These are phyloP conservation scores for Drosophila seclusa DNA, from an alignment of 2,888 invertebrate species.

Conservation along the genomic window DNA sequence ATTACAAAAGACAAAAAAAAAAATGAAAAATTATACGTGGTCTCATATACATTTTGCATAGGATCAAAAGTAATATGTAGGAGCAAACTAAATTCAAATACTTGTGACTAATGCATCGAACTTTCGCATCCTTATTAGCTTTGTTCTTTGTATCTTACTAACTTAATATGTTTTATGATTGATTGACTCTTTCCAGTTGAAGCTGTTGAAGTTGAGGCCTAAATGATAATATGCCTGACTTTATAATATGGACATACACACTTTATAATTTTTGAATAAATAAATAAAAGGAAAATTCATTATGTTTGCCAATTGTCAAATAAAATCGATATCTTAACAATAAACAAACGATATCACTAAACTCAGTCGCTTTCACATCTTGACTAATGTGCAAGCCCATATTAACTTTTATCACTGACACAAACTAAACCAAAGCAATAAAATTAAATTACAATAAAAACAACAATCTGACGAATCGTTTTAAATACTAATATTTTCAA, in stretches of 20 bases:
- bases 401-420: conserved; percentile 16
- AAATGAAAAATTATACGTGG: background rate
- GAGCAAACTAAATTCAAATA: conserved; percentile 40
- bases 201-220: conserved; percentile 85
- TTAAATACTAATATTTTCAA: conserved; percentile 11
- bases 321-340: conserved; percentile 56
- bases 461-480: conserved; percentile 14
- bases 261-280: conserved; percentile 65
- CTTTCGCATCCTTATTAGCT: conserved; percentile 66
- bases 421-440: background rate
- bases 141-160: conserved; percentile 79
- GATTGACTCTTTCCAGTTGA: conserved; percentile 85
- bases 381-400: conserved; percentile 49
- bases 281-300: conserved; percentile 67
- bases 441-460: conserved; percentile 14
- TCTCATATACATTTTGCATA: background rate
- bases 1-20: too few species aligned
- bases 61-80: conserved; percentile 5
- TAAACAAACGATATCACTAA: conserved; percentile 63
- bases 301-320: conserved; percentile 63
- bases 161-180: conserved; percentile 83
- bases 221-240: conserved; percentile 83
- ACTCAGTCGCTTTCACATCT: conserved; percentile 59
- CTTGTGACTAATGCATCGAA: conserved; percentile 72
- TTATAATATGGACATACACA: conserved; percentile 78